A percentile compares a stretch with the other conserved stretches of the same genome.
Conservation (phyloP, 2,888 invertebrate species). For the Nezara viridula region DNA sequence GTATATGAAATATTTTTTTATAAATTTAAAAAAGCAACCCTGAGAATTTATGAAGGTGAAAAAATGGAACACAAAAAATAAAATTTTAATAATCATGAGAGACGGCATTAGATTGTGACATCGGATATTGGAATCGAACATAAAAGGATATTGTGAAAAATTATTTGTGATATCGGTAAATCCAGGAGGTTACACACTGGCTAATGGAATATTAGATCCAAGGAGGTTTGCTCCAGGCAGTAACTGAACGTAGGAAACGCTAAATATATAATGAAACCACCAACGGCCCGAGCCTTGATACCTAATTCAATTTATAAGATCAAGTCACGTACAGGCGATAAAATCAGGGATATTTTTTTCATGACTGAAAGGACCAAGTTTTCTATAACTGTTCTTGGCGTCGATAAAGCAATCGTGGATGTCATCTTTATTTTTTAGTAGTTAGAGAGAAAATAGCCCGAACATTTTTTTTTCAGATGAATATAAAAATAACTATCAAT, state of each 20-base stretch:
- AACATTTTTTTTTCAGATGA: too few species aligned
- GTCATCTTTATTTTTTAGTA: too few species aligned
- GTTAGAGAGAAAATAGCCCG: too few species aligned
- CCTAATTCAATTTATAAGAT: slow-evolving; percentile 21
- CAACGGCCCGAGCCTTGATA: neutral
- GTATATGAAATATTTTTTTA: too few species aligned
- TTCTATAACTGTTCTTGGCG: neutral
- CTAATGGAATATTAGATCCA: slow-evolving; percentile 14
- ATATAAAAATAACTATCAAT: too few species aligned
- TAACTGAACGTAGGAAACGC: neutral
- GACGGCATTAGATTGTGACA: neutral
- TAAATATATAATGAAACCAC: slow-evolving; percentile 13
- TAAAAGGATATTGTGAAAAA: neutral
- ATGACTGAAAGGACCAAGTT: neutral
- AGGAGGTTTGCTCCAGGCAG: neutral
- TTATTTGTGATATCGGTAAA: neutral
- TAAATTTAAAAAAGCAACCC: too few species aligned
- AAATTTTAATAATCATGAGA: neutral
- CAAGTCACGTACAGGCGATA: neutral
- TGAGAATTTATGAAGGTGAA: too few species aligned
- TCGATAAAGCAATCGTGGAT: too few species aligned
- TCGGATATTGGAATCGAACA: neutral
- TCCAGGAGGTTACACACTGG: neutral
- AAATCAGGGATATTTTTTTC: neutral
- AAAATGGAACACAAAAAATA: too few species aligned